Percentiles rank a stretch among this genome's conserved stretches.
These are phyloP conservation scores for Rhopilema esculentum DNA, from an alignment of 30 jellyfish, hydroid and myxozoan species.

Conservation along the genomic window DNA sequence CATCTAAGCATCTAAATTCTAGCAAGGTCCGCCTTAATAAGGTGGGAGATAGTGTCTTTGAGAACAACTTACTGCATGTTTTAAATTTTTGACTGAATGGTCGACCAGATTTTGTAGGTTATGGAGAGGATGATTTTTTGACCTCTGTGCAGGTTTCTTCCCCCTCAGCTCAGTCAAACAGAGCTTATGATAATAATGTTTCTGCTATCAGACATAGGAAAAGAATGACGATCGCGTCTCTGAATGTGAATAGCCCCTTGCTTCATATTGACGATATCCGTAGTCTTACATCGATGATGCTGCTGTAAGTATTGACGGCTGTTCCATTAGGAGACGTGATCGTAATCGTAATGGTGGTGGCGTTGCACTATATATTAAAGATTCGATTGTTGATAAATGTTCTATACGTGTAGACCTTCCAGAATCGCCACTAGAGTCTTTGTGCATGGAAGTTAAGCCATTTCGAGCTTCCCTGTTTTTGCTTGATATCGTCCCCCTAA, in stretches of 20 bases:
- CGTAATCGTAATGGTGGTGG: too few relatives aligned
- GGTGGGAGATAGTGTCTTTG: neutral
- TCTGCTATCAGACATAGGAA: neutral
- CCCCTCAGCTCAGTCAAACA: slow-evolving; percentile 2
- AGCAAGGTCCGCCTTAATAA: neutral
- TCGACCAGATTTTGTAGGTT: neutral
- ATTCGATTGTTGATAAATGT: too few relatives aligned
- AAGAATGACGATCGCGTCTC: neutral
- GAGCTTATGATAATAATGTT: slow-evolving; percentile 3
- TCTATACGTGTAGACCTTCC: neutral
- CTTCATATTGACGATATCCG: neutral
- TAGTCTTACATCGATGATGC: neutral
- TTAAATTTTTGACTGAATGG: slow-evolving; percentile 3
- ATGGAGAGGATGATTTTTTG: slow-evolving; percentile 1
- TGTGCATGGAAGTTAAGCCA: neutral
- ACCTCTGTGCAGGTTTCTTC: slow-evolving; percentile 8
- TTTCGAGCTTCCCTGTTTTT: slow-evolving; percentile 1
- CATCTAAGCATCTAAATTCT: neutral
- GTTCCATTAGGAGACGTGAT: too few relatives aligned
- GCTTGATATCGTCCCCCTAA: slow-evolving; percentile 1
- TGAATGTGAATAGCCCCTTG: slow-evolving; percentile 5
- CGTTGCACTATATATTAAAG: too few relatives aligned
- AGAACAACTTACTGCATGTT: neutral
- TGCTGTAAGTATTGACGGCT: too few relatives aligned
- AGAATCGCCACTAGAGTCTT: neutral